phyloP scores from a whole-genome alignment of 1,140 invertebrate genomes.

The Glossosoma conforme region DNA sequence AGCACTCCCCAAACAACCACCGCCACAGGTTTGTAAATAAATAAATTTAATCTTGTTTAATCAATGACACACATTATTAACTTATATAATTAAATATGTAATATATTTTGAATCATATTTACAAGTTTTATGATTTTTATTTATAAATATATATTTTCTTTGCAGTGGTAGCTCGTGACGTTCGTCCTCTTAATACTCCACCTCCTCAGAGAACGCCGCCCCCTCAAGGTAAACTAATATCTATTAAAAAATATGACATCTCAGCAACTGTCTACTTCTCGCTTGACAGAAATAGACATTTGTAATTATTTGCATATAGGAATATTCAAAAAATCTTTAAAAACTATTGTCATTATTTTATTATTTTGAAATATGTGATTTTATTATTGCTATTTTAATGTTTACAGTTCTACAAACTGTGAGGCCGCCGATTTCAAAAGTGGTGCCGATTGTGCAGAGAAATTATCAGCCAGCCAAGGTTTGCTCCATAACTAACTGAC shows the following conservation, averaged over 20 bases:
- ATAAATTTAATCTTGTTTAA: no score
- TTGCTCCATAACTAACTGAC: background rate
- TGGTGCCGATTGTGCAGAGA: slow-evolving; percentile 23
- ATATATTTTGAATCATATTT: slow-evolving; percentile 1
- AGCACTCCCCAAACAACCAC: slow-evolving; percentile 16
- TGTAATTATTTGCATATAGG: no score
- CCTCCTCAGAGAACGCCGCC: slow-evolving; percentile 28
- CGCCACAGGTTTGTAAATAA: slow-evolving; percentile 14
- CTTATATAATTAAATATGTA: no score
- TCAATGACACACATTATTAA: no score
- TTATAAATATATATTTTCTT: background rate
- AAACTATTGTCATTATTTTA: background rate
- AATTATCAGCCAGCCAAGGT: slow-evolving; percentile 28
- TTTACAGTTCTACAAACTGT: slow-evolving; percentile 21
- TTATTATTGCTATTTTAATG: slow-evolving; percentile 3
- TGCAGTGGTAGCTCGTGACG: slow-evolving; percentile 24
- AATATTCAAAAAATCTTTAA: background rate
- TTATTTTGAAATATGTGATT: background rate
- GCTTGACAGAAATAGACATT: no score
- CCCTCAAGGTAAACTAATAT: slow-evolving; percentile 18
- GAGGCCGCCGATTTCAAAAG: slow-evolving; percentile 21
- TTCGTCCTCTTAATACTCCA: slow-evolving; percentile 22
- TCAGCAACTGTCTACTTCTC: no score
- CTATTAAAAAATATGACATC: no score
- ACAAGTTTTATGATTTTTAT: background rate